These are phyloP conservation scores for Uropsilus gracilis DNA, from an alignment of 2,113 vertebrate genomes.

Conservation along the genomic window DNA sequence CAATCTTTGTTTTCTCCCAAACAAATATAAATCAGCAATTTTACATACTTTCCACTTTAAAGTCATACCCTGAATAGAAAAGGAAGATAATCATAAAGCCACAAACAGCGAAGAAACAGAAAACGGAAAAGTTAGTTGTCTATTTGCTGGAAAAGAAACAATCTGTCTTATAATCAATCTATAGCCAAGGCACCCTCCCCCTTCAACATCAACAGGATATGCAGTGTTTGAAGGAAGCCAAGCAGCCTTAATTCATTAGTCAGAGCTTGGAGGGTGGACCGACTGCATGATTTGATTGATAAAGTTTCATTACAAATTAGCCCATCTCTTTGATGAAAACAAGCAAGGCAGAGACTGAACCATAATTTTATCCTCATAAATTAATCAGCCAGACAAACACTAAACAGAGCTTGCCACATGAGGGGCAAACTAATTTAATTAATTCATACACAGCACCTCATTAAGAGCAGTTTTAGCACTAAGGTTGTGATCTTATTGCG, in stretches of 20 bases:
- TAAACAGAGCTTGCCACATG: constrained; percentile 64
- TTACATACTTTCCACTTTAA: constrained; percentile 46
- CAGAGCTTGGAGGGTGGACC: neutral
- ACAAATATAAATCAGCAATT: constrained; percentile 63
- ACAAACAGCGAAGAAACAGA: constrained; percentile 52
- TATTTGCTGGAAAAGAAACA: constrained; percentile 43
- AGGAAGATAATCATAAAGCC: constrained; percentile 46
- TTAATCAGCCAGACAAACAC: constrained; percentile 70
- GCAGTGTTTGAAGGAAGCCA: neutral
- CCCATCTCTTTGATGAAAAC: constrained; percentile 76
- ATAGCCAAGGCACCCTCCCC: neutral
- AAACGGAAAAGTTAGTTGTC: constrained; percentile 32
- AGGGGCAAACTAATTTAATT: constrained; percentile 68
- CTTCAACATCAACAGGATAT: neutral
- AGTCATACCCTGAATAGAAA: constrained; percentile 20
- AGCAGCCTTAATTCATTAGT: constrained; percentile 35
- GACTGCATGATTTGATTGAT: constrained; percentile 58
- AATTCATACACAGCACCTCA: constrained; percentile 72
- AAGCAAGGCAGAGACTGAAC: constrained; percentile 68
- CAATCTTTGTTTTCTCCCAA: constrained; percentile 57
- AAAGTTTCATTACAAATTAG: constrained; percentile 71
- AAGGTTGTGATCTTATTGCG: constrained; percentile 63
- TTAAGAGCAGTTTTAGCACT: constrained; percentile 65
- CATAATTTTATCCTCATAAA: constrained; percentile 71
- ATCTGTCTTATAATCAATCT: neutral